These are phyloP conservation scores for Brachionus manjavacas DNA, from an alignment of 1,140 invertebrate species.

Conservation along the genomic window DNA sequence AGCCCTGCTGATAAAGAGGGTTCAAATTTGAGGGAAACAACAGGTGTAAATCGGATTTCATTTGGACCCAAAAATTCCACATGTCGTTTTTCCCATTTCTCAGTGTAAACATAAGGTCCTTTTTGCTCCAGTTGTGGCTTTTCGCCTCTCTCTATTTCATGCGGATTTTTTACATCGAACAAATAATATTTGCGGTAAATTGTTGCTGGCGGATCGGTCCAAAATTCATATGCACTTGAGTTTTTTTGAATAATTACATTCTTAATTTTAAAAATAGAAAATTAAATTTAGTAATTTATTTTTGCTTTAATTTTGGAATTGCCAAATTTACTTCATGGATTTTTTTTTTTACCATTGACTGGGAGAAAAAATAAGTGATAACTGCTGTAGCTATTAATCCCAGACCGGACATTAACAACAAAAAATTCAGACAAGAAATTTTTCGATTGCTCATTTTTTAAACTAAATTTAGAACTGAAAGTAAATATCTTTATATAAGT, in stretches of 20 bases:
- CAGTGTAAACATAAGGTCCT: slow-evolving; percentile 27
- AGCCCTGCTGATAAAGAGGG: background rate
- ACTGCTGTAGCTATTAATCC: background rate
- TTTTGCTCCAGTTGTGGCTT: slow-evolving; percentile 14
- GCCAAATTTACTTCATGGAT: background rate
- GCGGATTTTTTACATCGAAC: background rate
- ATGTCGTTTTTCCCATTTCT: slow-evolving; percentile 16
- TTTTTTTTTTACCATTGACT: background rate
- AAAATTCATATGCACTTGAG: slow-evolving; percentile 17
- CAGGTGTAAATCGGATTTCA: background rate
- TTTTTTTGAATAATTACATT: slow-evolving; percentile 1
- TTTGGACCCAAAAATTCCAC: background rate
- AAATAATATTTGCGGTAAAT: slow-evolving; percentile 26
- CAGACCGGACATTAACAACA: background rate
- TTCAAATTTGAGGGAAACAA: background rate
- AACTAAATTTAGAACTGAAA: background rate
- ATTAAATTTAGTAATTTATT: too few relatives aligned
- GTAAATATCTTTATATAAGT: background rate
- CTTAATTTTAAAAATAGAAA: slow-evolving; percentile 11
- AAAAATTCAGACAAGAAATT: background rate
- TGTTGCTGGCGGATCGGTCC: background rate
- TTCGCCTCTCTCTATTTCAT: slow-evolving; percentile 2
- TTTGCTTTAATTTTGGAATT: background rate
- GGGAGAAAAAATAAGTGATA: background rate
- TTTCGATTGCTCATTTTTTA: background rate